These are phyloP conservation scores for Ephialtes manifestator DNA, from an alignment of 2,888 invertebrate species.

Conservation along the genomic window DNA sequence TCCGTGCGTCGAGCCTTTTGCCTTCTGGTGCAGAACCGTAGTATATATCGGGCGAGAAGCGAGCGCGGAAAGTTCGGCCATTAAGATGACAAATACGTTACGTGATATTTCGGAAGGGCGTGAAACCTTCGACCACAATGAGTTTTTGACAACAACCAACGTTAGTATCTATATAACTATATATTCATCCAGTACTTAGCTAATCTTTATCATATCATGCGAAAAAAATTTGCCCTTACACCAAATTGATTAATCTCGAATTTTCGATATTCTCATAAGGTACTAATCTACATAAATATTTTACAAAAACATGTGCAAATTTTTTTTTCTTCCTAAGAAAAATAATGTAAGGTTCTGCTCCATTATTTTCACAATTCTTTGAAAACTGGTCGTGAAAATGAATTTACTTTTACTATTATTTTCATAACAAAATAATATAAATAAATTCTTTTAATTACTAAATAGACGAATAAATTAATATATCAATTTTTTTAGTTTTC, in stretches of 20 bases:
- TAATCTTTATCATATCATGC: constrained; percentile 5
- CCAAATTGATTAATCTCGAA: neutral
- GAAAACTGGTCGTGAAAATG: too few species aligned
- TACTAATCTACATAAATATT: too few species aligned
- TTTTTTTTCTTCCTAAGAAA: too few species aligned
- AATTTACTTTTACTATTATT: too few species aligned
- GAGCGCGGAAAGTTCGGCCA: constrained; percentile 48
- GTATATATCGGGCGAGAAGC: neutral
- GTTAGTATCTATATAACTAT: neutral
- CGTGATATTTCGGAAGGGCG: constrained; percentile 35
- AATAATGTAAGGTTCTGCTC: too few species aligned
- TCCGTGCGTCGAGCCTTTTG: neutral
- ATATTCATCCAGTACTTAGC: neutral
- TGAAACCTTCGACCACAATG: constrained; percentile 19
- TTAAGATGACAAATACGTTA: constrained; percentile 49
- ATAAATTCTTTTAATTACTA: too few species aligned
- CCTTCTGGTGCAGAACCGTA: neutral
- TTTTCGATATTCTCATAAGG: too few species aligned
- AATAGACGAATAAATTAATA: too few species aligned
- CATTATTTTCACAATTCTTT: too few species aligned
- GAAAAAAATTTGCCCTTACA: neutral
- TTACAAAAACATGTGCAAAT: too few species aligned
- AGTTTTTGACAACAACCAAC: neutral
- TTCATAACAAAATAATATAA: too few species aligned
- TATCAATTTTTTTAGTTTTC: too few species aligned